Conservation (phyloP, 2,888 invertebrate species). For the Temnothorax rugatulus region DNA sequence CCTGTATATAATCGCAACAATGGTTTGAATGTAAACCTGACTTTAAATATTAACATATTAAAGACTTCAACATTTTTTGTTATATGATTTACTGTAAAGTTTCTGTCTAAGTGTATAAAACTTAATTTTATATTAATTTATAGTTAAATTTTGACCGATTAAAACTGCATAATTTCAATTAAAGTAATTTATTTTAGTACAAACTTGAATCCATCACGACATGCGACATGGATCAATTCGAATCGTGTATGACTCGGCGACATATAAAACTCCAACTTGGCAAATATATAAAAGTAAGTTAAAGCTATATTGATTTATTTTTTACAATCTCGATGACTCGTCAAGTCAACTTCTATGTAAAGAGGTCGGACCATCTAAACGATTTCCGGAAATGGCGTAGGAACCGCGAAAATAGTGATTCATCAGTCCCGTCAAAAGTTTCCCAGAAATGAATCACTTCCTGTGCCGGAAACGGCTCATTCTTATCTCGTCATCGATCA, state of each 20-base stretch:
- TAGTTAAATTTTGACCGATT: background rate
- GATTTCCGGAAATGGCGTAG: constrained; percentile 65
- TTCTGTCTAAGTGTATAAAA: background rate
- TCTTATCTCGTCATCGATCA: constrained; percentile 53
- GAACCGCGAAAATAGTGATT: constrained; percentile 59
- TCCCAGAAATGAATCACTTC: constrained; percentile 53
- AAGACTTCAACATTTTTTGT: background rate
- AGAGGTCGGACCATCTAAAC: constrained; percentile 50
- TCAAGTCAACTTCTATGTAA: constrained; percentile 58
- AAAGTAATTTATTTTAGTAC: background rate
- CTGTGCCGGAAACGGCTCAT: constrained; percentile 11
- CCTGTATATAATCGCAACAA: background rate
- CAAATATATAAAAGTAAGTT: background rate
- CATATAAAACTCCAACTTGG: background rate
- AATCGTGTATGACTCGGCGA: background rate
- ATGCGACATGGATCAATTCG: background rate
- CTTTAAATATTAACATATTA: background rate
- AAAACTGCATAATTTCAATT: background rate
- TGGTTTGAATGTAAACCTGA: background rate
- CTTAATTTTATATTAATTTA: background rate
- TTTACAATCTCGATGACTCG: constrained; percentile 63
- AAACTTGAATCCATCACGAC: background rate
- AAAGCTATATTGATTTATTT: constrained; percentile 38
- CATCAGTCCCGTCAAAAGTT: constrained; percentile 49
- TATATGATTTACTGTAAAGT: background rate